phyloP scores from a whole-genome alignment of 2,797 vertebrate species.

The Naso thynnoides region DNA sequence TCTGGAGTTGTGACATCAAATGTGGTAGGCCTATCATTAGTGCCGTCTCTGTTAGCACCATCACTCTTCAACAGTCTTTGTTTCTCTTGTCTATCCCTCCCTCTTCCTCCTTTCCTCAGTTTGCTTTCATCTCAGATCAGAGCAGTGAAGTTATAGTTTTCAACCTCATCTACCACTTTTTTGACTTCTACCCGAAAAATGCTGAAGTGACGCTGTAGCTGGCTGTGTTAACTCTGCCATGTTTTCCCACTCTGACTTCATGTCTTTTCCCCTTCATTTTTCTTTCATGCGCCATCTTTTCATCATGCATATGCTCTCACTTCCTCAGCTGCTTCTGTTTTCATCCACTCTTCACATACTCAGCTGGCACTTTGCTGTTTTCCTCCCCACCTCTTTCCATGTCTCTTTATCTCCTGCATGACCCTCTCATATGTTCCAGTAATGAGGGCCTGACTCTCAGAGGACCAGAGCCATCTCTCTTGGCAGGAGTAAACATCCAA shows the following conservation, averaged over 20 bases:
- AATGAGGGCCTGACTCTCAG: slow-evolving; percentile 67
- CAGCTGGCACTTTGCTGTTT: slow-evolving; percentile 41
- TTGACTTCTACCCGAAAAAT: slow-evolving; percentile 3
- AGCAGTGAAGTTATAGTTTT: slow-evolving; percentile 51
- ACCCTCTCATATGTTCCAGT: slow-evolving; percentile 48
- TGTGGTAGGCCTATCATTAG: slow-evolving; percentile 63
- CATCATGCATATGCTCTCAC: slow-evolving; percentile 21
- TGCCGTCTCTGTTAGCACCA: slow-evolving; percentile 24
- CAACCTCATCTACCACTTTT: slow-evolving; percentile 30
- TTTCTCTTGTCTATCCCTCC: slow-evolving; percentile 37
- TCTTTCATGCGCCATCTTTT: slow-evolving; percentile 40
- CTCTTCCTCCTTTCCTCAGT: slow-evolving; percentile 11
- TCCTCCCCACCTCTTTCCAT: slow-evolving; percentile 17
- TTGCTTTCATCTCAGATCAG: slow-evolving; percentile 69
- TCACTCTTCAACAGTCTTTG: slow-evolving; percentile 47
- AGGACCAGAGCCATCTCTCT: slow-evolving; percentile 44
- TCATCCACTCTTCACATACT: slow-evolving; percentile 24
- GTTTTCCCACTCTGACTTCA: not conserved
- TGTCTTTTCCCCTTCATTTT: slow-evolving; percentile 16
- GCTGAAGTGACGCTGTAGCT: not conserved
- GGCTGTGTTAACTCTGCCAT: not conserved
- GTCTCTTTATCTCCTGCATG: slow-evolving; percentile 53
- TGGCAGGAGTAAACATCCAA: slow-evolving; percentile 66
- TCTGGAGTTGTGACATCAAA: slow-evolving; percentile 53
- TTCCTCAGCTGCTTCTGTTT: slow-evolving; percentile 18